Conservation (phyloP, 2,888 invertebrate species). For the Melolontha melolontha region DNA sequence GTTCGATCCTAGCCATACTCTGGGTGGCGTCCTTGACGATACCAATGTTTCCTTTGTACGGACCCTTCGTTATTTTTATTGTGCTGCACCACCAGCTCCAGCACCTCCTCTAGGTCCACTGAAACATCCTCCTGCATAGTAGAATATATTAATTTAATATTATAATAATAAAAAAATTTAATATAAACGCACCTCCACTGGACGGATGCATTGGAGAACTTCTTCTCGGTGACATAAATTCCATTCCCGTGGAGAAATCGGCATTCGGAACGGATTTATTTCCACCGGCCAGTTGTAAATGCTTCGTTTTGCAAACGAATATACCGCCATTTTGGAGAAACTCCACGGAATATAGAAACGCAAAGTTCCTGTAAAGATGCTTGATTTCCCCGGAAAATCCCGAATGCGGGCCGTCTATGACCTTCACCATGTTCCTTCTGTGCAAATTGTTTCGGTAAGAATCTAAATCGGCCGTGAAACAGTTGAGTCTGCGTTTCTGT, state of each 20-base stretch:
- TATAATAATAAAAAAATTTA: neutral
- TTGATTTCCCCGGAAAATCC: conserved; percentile 96
- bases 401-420: conserved; percentile 96
- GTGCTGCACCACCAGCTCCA: conserved; percentile 75
- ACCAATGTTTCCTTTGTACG: conserved; percentile 97
- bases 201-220: conserved; percentile 92
- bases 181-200: conserved; percentile 65
- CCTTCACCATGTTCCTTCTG: conserved; percentile 95
- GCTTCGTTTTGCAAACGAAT: conserved; percentile 96
- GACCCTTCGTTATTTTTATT: conserved; percentile 97
- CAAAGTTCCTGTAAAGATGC: conserved; percentile 95
- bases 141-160: no score
- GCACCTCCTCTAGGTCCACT: conserved; percentile 65
- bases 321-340: conserved; percentile 98
- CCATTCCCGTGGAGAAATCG: conserved; percentile 67
- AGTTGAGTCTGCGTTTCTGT: conserved; percentile 89
- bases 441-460: conserved; percentile 95
- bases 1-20: conserved; percentile 93
- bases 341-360: conserved; percentile 94
- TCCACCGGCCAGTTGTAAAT: conserved; percentile 92
- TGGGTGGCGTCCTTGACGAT: conserved; percentile 99
- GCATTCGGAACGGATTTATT: conserved; percentile 64
- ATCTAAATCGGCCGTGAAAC: conserved; percentile 93
- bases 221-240: conserved; percentile 94
- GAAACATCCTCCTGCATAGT: conserved; percentile 55